Evolutionary conservation across 1,140 invertebrate genomes (phyloP).

Genomic region (Hirudo medicinalis): DNA sequence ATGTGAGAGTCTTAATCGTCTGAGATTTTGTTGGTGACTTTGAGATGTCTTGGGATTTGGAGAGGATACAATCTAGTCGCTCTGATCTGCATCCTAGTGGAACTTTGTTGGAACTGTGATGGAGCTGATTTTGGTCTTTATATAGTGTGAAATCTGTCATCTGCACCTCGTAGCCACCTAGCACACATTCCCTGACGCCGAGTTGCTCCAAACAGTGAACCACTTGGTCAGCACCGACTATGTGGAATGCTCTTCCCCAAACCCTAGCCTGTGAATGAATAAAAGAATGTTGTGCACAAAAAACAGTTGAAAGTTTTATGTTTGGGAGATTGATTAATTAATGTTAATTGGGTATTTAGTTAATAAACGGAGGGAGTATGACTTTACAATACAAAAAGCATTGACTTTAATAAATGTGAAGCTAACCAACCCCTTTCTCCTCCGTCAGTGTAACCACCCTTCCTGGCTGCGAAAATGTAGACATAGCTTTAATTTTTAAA

Average conservation of each 20-base stretch:
- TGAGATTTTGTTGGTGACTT: neutral
- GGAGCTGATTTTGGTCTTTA: neutral
- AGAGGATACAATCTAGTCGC: neutral
- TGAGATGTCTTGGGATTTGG: conserved; percentile 17
- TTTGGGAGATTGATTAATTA: neutral
- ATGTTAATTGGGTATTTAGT: neutral
- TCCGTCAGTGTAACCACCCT: conserved; percentile 58
- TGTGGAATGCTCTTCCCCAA: conserved; percentile 80
- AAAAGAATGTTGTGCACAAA: neutral
- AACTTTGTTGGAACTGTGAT: neutral
- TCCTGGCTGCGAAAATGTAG: conserved; percentile 48
- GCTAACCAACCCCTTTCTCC: conserved; percentile 5
- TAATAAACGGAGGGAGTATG: neutral
- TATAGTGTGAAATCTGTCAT: conserved; percentile 17
- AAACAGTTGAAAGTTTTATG: neutral
- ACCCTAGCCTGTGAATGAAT: conserved; percentile 42
- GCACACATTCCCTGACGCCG: conserved; percentile 66
- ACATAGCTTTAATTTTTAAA: too few species aligned
- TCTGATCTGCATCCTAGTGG: neutral
- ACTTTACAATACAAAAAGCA: too few species aligned
- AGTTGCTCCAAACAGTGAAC: conserved; percentile 61
- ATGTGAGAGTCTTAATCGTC: conserved; percentile 34
- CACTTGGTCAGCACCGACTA: conserved; percentile 51
- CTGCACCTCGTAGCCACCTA: conserved; percentile 37
- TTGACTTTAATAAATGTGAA: neutral